Percentiles rank a stretch among this genome's conserved stretches.
Conservation (phyloP, 1,140 invertebrate genomes). For the Mya arenaria region DNA sequence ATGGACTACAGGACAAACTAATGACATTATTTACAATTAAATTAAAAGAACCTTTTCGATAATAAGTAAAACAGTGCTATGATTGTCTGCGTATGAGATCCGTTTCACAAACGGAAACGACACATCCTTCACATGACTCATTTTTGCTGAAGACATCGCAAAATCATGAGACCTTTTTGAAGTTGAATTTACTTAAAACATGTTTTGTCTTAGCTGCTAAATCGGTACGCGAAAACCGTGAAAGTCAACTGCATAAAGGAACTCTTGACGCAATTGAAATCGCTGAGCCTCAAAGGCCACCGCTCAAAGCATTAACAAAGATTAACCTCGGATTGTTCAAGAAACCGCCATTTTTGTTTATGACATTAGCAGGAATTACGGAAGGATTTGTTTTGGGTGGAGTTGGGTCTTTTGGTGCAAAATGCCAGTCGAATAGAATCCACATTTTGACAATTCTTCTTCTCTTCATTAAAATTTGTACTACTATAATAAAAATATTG, state of each 20-base stretch:
- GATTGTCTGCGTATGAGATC: too few species aligned
- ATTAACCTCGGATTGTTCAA: not conserved
- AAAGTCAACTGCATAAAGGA: slow-evolving; percentile 17
- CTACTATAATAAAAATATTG: too few species aligned
- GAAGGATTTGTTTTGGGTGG: slow-evolving; percentile 15
- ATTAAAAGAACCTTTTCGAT: too few species aligned
- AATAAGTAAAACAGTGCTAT: too few species aligned
- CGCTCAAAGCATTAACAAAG: not conserved
- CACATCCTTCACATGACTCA: too few species aligned
- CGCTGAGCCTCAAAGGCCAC: not conserved
- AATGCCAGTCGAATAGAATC: not conserved
- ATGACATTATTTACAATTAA: too few species aligned
- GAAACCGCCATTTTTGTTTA: slow-evolving; percentile 41
- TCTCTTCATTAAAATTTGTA: too few species aligned
- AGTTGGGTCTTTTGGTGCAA: slow-evolving; percentile 1
- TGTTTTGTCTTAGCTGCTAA: slow-evolving; percentile 6
- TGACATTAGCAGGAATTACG: slow-evolving; percentile 3
- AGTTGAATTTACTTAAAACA: not conserved
- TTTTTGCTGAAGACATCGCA: too few species aligned
- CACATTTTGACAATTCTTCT: too few species aligned
- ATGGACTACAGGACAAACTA: too few species aligned
- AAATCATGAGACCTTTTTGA: not conserved
- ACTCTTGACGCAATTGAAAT: not conserved
- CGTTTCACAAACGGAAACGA: too few species aligned
- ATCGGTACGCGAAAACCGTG: not conserved